Evolutionary conservation across 92 coral and sea anemone genomes (phyloP).

Genomic region (Bergia sp.): DNA sequence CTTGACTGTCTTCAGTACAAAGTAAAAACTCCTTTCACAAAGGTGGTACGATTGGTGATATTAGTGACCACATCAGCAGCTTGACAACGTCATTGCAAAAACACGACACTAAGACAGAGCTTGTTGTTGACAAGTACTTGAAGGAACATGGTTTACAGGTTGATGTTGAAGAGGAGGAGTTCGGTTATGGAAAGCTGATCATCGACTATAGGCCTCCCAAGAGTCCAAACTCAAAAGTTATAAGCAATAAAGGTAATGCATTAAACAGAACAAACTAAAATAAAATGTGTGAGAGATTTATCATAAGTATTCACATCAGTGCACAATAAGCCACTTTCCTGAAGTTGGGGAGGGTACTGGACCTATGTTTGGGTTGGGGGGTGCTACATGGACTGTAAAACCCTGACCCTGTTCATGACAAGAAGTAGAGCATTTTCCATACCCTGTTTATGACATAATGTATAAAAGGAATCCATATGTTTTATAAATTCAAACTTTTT

Average conservation of each 20-base stretch:
- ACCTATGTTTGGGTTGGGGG: too few relatives aligned
- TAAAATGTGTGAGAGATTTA: too few relatives aligned
- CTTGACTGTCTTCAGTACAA: conserved; percentile 37
- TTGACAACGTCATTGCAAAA: conserved; percentile 67
- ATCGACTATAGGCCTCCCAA: conserved; percentile 92
- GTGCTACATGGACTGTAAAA: too few relatives aligned
- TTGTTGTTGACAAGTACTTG: conserved; percentile 90
- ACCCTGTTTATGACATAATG: too few relatives aligned
- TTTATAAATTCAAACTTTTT: too few relatives aligned
- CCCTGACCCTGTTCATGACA: too few relatives aligned
- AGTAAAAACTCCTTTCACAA: conserved; percentile 62
- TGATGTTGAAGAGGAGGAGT: conserved; percentile 85
- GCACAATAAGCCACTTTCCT: too few relatives aligned
- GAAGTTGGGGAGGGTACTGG: too few relatives aligned
- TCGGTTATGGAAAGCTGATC: conserved; percentile 88
- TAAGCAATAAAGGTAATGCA: conserved; percentile 68
- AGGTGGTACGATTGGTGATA: conserved; percentile 87
- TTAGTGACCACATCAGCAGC: conserved; percentile 82
- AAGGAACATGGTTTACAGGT: conserved; percentile 68
- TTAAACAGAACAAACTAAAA: background rate
- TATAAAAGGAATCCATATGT: too few relatives aligned
- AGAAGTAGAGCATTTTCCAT: too few relatives aligned
- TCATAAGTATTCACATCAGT: too few relatives aligned
- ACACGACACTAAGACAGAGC: conserved; percentile 72
- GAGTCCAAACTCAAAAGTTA: conserved; percentile 49